A percentile compares a stretch with the other conserved stretches of the same genome.
Evolutionary conservation across 2,797 vertebrate species (phyloP).

Genomic region (Peromyscus nudipes): DNA sequence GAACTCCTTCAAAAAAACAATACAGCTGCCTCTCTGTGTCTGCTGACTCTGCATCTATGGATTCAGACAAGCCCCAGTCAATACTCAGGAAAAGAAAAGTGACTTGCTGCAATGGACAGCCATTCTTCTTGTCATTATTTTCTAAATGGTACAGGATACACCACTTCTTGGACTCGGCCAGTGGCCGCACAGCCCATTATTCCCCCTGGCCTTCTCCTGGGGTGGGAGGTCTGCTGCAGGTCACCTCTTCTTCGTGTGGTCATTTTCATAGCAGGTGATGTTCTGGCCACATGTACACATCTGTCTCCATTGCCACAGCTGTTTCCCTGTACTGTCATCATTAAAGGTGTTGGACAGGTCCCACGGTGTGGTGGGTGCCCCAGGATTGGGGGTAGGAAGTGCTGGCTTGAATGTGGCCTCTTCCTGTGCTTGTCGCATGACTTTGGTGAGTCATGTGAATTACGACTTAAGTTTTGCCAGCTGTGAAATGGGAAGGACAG

Average conservation of each 20-base stretch:
- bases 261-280: no score
- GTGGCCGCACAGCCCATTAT: not conserved
- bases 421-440: not conserved
- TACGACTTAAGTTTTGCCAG: not conserved
- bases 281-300: not conserved
- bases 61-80: not conserved
- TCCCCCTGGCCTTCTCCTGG: not conserved
- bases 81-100: not conserved
- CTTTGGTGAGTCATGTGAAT: not conserved
- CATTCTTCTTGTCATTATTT: not conserved
- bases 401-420: not conserved
- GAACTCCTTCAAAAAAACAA: not conserved
- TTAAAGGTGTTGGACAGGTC: not conserved
- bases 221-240: fast-evolving
- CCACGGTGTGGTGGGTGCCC: not conserved
- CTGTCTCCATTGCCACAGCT: not conserved
- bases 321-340: not conserved
- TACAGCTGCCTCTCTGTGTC: no score
- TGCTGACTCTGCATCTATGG: not conserved
- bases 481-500: not conserved
- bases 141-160: not conserved
- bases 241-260: not conserved
- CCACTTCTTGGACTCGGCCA: not conserved
- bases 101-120: not conserved
- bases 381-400: not conserved